Base-by-base conservation (phyloP, 2,797 vertebrate species). In the Sebastolobus altivelis region DNA sequence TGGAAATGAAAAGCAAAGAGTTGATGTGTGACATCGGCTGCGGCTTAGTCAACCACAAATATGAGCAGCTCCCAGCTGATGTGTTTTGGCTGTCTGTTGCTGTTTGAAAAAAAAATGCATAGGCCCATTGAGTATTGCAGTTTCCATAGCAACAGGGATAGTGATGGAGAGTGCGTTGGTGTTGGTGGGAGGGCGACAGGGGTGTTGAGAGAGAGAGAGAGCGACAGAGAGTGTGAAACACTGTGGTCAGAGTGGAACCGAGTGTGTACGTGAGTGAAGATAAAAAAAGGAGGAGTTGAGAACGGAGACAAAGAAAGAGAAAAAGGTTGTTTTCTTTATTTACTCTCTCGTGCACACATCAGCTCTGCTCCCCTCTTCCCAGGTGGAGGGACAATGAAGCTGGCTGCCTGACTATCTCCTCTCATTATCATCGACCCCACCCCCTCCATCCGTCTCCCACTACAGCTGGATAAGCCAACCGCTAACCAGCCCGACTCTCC, bases 71-170 rank as follows among this genome's bases (percentile, higher is more conserved):
- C 43, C 29, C 61, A 46, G 69, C 37, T 82, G 84, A 72, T 77
- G 62, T 77, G 73, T 77, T 83, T 79, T 58, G 65, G 12, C 66
- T 74, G 61, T 75, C 68, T 71, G 31, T 35, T 37, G 52, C 56
- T 6, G 6, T 4, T 8, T 74, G 52, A 69, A 65, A 49, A n/a
- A 58, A 62, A 73, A n/a, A 25, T 10, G 29, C 22, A 60, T 29
- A 65, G 56, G 62, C 67, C 86, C 74, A 82, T 84, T 91, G 80
- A 93, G 87, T 81, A 81, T 87, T 87, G 82, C 89, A 87, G 93
- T 95, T 94, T 86, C 93, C 92, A 94, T 94, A 90, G 93, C 86
- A 94, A 95, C 93, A 79, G 82, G 72, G 77, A 78, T 33, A 62
- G 86, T 82, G 89, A 83, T 86, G 77, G 77, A 56, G 78, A 86